Evolutionary conservation across 2,888 invertebrate genomes (phyloP).

Genomic region (Sinotaia quadrata): DNA sequence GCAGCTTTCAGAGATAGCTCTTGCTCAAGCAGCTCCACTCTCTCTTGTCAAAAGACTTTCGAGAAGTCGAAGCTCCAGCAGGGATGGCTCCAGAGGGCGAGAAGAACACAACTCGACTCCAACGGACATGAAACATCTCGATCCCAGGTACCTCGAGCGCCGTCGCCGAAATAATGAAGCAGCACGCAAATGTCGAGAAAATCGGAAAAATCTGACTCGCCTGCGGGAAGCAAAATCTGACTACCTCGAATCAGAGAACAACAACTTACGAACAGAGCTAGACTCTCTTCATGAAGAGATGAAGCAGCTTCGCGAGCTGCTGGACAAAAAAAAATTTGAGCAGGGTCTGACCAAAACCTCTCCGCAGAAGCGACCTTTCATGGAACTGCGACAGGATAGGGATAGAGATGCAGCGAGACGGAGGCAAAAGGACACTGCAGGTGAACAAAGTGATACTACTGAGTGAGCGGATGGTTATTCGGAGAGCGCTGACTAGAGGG

Average conservation of each 20-base stretch:
- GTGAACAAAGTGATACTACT: no score
- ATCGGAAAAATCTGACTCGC: slow-evolving; percentile 71
- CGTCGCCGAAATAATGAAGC: slow-evolving; percentile 74
- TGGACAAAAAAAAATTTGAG: slow-evolving; percentile 63
- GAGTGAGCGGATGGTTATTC: no score
- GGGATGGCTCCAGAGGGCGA: slow-evolving; percentile 7
- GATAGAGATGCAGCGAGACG: slow-evolving; percentile 2
- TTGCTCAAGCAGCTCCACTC: slow-evolving; percentile 54
- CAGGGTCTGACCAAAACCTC: slow-evolving; percentile 34
- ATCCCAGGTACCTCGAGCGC: slow-evolving; percentile 72
- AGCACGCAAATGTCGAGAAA: slow-evolving; percentile 73
- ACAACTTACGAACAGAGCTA: slow-evolving; percentile 81
- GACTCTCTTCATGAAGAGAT: slow-evolving; percentile 92
- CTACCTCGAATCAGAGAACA: slow-evolving; percentile 72
- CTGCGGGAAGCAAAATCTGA: slow-evolving; percentile 69
- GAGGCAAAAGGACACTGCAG: slow-evolving; percentile 9
- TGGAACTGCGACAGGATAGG: slow-evolving; percentile 1
- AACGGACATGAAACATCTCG: slow-evolving; percentile 43
- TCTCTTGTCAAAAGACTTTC: slow-evolving; percentile 45
- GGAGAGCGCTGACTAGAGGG: no score
- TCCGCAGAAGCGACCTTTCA: not conserved
- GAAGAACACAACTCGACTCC: slow-evolving; percentile 3
- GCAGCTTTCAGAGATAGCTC: slow-evolving; percentile 62
- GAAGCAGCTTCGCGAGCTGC: slow-evolving; percentile 82
- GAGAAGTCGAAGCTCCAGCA: slow-evolving; percentile 10